Evolutionary conservation across 2,888 invertebrate species (phyloP).

Genomic region (Nebria brevicollis): DNA sequence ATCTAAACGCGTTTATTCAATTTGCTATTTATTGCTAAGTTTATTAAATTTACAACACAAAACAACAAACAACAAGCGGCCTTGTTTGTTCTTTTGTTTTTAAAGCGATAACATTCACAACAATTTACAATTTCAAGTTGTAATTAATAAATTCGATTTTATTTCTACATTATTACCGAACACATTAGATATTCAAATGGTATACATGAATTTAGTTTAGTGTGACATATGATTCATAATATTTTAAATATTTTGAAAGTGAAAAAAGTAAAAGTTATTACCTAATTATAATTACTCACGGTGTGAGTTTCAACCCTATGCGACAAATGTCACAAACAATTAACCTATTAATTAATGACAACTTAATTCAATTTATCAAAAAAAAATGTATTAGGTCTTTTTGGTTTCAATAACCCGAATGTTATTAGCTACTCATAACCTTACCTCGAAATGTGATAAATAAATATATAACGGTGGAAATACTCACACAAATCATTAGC

Average conservation of each 20-base stretch:
- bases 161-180: neutral
- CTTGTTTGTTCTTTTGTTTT: constrained; percentile 3
- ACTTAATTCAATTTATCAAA: constrained; percentile 19
- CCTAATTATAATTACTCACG: neutral
- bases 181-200: neutral
- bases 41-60: neutral
- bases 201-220: neutral
- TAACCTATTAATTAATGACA: constrained; percentile 13
- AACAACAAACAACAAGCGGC: neutral
- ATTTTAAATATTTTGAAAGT: neutral
- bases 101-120: neutral
- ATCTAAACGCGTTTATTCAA: constrained; percentile 11
- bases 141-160: neutral
- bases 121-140: neutral
- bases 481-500: constrained; percentile 40
- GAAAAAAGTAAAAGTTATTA: constrained; percentile 1
- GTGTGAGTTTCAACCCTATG: neutral
- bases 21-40: constrained; percentile 7
- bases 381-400: neutral
- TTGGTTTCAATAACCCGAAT: neutral
- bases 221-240: neutral
- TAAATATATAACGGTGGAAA: neutral
- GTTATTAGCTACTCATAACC: neutral
- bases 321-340: constrained; percentile 3
- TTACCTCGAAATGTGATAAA: neutral